Base-by-base conservation (phyloP, 1,140 invertebrate species). In the Heterodera schachtii region DNA sequence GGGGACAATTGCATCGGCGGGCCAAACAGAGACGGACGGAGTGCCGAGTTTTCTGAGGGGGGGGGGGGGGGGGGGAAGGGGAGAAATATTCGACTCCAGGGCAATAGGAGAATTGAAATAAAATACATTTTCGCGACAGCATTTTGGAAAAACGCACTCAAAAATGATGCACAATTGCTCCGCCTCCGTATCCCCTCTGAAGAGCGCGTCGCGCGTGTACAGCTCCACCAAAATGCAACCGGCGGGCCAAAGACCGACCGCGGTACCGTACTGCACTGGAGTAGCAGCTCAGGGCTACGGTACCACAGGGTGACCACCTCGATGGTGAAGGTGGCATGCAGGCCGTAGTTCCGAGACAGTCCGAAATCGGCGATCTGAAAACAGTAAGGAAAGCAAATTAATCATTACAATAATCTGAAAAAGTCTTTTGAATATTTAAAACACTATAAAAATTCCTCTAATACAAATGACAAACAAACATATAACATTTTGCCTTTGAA, bases 251-350 rank as follows among this genome's bases (percentile, higher is more conserved):
- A 98, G 93, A 91, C 99, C 97, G 67, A 98, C 94, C 3, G 95
- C 93, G 11, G 95, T 95, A 79, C 95, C 95, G 91, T 98, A 99
- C 3, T 91, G 81, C 93, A 93, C 78, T 94, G 94, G 21, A 99
- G 91, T 4, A 99, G 92, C 2, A 99, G 94, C 92, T 99, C 97
- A 0, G 97, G 97, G 0, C 96, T 93, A 69, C 97, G 92, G 90
- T 99, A 99, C 96, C 96, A 98, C 13, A 98, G 91, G 0, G 97
- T 98, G n/a, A 98, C 96, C 75, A 97, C 94, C 94, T 95, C 95
- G 77, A 95, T 94, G 5, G 96, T 99, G 2, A 98, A 91, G 84
- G 94, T 94, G 94, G 96, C 96, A 83, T 96, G 94, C 80, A 94
- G 94, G 86, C 95, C 94, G 88, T 97, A 98, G 0, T 95, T 95